These are phyloP conservation scores for Limulus polyphemus DNA, from an alignment of 2,888 invertebrate species.

Conservation along the genomic window DNA sequence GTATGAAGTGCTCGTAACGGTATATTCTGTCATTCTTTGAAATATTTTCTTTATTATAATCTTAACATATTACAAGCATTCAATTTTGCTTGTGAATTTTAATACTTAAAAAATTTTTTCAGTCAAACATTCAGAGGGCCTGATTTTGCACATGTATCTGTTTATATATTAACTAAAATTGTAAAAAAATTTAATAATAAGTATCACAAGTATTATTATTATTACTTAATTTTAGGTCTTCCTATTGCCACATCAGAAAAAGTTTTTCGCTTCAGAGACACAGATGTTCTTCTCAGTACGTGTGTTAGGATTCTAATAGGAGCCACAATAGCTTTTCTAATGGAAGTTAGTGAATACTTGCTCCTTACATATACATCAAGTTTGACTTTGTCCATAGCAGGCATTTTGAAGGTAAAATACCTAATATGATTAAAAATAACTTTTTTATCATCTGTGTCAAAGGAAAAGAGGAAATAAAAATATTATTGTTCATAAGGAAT, in stretches of 20 bases:
- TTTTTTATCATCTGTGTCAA: too few relatives aligned
- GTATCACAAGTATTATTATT: background rate
- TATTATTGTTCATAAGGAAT: too few relatives aligned
- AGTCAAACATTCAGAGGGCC: too few relatives aligned
- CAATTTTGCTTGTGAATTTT: background rate
- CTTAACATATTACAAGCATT: slow-evolving; percentile 1
- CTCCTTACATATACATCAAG: slow-evolving; percentile 88
- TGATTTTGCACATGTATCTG: background rate
- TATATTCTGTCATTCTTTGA: background rate
- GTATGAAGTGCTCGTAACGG: too few relatives aligned
- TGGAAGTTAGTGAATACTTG: slow-evolving; percentile 90
- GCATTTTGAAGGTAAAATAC: slow-evolving; percentile 74
- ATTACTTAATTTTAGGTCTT: slow-evolving; percentile 37
- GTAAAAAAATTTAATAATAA: background rate
- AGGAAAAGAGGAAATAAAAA: too few relatives aligned
- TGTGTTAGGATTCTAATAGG: slow-evolving; percentile 54
- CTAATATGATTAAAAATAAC: too few relatives aligned
- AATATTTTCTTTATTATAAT: slow-evolving; percentile 2
- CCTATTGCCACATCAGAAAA: slow-evolving; percentile 41
- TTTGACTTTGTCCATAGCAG: slow-evolving; percentile 85
- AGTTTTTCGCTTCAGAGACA: slow-evolving; percentile 41
- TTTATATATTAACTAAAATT: background rate
- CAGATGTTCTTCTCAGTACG: slow-evolving; percentile 29
- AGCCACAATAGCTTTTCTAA: slow-evolving; percentile 74
- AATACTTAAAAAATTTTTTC: background rate